Conservation (phyloP, 2,113 vertebrate genomes). For the Oryzias javanicus region DNA sequence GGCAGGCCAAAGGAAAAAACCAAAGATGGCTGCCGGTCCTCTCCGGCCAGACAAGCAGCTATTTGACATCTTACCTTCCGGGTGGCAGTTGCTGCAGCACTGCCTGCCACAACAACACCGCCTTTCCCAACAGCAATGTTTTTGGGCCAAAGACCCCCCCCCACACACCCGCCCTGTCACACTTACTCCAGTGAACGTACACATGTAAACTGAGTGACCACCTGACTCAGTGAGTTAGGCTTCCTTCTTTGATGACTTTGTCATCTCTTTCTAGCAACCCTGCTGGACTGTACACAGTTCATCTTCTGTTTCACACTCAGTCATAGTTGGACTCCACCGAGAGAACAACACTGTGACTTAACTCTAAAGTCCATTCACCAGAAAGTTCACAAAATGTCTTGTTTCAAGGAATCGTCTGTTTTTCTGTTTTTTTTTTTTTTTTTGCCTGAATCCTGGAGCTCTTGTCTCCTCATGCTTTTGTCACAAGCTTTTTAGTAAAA, state of each 20-base stretch:
- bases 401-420: no score
- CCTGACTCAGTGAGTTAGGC: not conserved
- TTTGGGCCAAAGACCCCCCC: constrained; percentile 17
- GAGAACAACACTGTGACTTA: no score
- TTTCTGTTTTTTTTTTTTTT: no score
- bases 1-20: constrained; percentile 27
- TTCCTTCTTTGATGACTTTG: not conserved
- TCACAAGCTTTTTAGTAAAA: no score
- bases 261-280: constrained; percentile 8
- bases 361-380: no score
- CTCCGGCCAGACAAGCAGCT: constrained; percentile 38
- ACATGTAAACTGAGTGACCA: constrained; percentile 9
- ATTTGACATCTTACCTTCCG: constrained; percentile 41
- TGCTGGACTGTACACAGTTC: no score
- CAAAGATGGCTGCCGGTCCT: constrained; percentile 37
- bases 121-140: constrained; percentile 40
- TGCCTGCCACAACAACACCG: constrained; percentile 39
- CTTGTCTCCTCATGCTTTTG: no score
- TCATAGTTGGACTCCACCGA: no score
- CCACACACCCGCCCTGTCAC: not conserved
- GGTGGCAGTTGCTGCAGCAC: constrained; percentile 45
- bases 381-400: no score
- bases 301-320: no score
- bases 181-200: constrained; percentile 14
- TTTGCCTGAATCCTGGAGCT: no score